Evolutionary conservation across 2,113 vertebrate species (phyloP).

Genomic region (Recurvirostra avosetta): DNA sequence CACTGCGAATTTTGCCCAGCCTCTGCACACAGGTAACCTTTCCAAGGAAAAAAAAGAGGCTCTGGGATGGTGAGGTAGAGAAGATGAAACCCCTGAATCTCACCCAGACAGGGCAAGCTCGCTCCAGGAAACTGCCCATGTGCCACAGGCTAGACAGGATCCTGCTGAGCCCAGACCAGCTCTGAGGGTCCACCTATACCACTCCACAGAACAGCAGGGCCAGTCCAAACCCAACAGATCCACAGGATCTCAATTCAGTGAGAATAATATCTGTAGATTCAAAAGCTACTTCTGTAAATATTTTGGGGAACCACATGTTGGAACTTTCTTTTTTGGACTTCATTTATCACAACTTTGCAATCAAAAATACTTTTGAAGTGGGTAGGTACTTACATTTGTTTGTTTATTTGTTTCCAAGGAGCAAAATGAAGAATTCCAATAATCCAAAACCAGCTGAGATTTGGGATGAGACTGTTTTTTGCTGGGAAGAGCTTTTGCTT

Average conservation of each 20-base stretch:
- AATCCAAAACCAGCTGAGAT: background rate
- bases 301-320: background rate
- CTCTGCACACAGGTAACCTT: background rate
- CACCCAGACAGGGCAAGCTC: background rate
- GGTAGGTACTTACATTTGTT: rapidly evolving
- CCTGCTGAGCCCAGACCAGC: background rate
- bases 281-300: background rate
- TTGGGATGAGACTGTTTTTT: background rate
- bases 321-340: background rate
- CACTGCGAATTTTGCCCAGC: background rate
- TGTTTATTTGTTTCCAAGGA: background rate
- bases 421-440: background rate
- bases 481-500: background rate
- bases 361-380: background rate
- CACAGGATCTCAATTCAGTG: background rate
- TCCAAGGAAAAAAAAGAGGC: background rate
- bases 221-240: background rate
- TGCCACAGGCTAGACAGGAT: background rate
- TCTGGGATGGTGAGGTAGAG: background rate
- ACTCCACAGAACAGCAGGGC: rapidly evolving
- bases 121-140: rapidly evolving
- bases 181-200: background rate
- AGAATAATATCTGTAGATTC: background rate
- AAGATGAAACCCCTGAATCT: background rate
- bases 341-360: background rate